phyloP scores from a whole-genome alignment of 2,797 vertebrate genomes.

The Pantherophis vulpinus region DNA sequence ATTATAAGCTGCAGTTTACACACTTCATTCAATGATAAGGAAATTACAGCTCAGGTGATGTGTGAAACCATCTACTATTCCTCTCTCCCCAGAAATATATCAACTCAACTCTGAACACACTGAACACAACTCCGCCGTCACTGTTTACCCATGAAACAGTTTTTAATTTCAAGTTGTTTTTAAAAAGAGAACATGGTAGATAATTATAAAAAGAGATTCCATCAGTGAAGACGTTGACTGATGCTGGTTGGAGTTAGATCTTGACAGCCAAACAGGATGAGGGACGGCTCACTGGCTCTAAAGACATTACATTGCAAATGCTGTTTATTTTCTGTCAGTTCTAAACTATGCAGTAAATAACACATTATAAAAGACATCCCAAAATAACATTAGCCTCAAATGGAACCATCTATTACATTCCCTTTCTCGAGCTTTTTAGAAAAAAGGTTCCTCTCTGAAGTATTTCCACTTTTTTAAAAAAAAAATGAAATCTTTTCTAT shows the following conservation, averaged over 20 bases:
- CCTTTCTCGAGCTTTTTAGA: conserved; percentile 55
- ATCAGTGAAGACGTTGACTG: conserved; percentile 67
- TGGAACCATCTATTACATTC: conserved; percentile 72
- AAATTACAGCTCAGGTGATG: not conserved
- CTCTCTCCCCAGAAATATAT: not conserved
- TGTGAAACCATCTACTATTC: not conserved
- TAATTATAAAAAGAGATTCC: conserved; percentile 71
- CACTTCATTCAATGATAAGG: not conserved
- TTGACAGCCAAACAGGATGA: conserved; percentile 71
- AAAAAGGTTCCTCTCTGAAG: conserved; percentile 33
- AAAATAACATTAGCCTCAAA: conserved; percentile 74
- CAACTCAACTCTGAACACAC: not conserved
- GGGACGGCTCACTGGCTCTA: conserved; percentile 63
- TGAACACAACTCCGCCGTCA: not conserved
- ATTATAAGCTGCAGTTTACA: not conserved
- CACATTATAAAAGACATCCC: conserved; percentile 69
- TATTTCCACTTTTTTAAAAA: conserved; percentile 30
- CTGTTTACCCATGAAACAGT: not conserved
- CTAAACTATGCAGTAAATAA: conserved; percentile 74
- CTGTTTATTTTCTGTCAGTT: conserved; percentile 77
- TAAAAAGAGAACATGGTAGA: conserved; percentile 50
- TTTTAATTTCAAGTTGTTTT: not conserved
- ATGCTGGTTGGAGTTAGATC: conserved; percentile 60
- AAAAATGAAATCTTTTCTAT: conserved; percentile 61
- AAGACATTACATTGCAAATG: conserved; percentile 70